Base-by-base conservation (phyloP, 37 sponge, comb jelly and placozoan species). In the Hexactinellida sp. region DNA sequence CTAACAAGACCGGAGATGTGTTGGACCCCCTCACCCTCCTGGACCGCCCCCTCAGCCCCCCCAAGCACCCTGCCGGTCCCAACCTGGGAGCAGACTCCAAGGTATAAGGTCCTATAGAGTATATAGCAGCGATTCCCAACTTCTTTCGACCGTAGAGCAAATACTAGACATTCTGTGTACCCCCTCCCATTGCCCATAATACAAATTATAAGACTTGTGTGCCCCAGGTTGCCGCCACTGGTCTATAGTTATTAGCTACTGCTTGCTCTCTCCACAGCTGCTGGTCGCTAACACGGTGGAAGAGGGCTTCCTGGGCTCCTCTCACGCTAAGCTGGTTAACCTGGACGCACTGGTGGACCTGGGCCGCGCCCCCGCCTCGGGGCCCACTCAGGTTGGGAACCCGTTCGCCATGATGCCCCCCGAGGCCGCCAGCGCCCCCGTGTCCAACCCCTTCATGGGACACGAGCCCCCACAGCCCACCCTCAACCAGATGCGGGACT, bases 221-320 rank as follows among this genome's bases (percentile, higher is more conserved):
- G n/a, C n/a, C n/a, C n/a, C n/a, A n/a, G n/a, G n/a, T n/a, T n/a
- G n/a, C n/a, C n/a, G n/a, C n/a, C n/a, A 47, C 52, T 47, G 34
- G 3, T 63, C 3, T 25, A 21, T 63, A n/a, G 34, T 63, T n/a
- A 63, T 10, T 63, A 41, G 10, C 47, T 5, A 16, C 47, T 41
- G 47, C 13, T 41, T 13, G 13, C 30, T 25, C 3, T 25, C 13
- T 1, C 25, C 3, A 25, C 76, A 25, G 76, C 76, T 25, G 76
- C 3, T 1, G 5, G 76, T 1, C 3, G 76, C 76, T 63, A 63
- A 63, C 34, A 86, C 54, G 38, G 85, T 94, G 1, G 94, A 94
- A 52, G 91, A 90, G n/a, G 71, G 88, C 54, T 94, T 94, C 84
- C 89, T 94, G 0, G 94, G 94, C 0, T 30, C 82, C 35, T 86